Evolutionary conservation across 2,888 invertebrate species (phyloP), one percentile per base, ranked within the genome.

Genomic region (Drosophila limbata): DNA sequence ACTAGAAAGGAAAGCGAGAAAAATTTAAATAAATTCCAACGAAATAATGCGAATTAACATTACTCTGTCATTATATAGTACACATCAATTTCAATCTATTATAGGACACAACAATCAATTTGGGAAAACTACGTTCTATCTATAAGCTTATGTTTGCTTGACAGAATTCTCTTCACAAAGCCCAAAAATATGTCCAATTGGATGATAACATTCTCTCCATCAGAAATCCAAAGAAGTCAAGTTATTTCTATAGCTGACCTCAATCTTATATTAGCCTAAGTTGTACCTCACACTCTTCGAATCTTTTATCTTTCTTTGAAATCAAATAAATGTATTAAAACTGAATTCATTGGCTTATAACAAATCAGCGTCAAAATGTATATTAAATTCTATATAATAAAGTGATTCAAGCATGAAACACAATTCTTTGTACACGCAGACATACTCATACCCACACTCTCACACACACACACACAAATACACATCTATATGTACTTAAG

Each of bases 321-420:
- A 52, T 59, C 17, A 45, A 31, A 35, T 17, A 45, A 40, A 64
- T 31, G 25, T 51, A 35, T 35, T 64, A 50, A 57, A 56, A 56
- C 19, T 13, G 42, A 42, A 48, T 57, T 57, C 71, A 44, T 59
- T 60, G 51, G 60, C 48, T 73, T 64, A 56, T 73, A 72, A 79
- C 73, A 80, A 85, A 82, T 83, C 80, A 80, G 76, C 76, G 77
- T 80, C 70, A 75, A 79, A 71, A 70, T 78, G 64, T 76, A 63
- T 73, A 72, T 78, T 78, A 78, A 73, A 61, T 73, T 83, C 65
- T 56, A 65, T 71, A 79, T 83, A 85, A 84, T 85, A 81, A 85
- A 81, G 81, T 73, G 74, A 83, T 83, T 83, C 86, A 74, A 77
- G 86, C 83, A 68, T 74, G 61, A 83, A 85, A 76, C 59, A 69